phyloP scores from a whole-genome alignment of 2,113 vertebrate species.

The Macheiramphus alcinus region DNA sequence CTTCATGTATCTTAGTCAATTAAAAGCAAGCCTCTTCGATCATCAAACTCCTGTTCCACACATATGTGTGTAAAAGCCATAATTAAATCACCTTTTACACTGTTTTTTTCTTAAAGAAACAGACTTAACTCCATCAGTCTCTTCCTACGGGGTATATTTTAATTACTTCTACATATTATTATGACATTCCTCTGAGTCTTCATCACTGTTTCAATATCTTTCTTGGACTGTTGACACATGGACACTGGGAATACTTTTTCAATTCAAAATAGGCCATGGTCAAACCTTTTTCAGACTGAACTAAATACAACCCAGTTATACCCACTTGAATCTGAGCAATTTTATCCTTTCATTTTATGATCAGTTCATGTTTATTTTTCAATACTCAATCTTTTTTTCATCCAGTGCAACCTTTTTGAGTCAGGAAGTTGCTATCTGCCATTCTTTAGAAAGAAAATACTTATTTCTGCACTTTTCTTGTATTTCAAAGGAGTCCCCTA shows the following conservation, averaged over 20 bases:
- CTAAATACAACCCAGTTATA: neutral
- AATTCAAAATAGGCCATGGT: neutral
- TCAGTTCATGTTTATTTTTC: neutral
- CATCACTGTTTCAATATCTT: neutral
- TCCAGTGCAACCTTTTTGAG: neutral
- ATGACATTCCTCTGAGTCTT: neutral
- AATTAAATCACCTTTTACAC: neutral
- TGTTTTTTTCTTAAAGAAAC: neutral
- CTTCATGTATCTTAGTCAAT: conserved; percentile 6
- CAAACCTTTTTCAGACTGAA: neutral
- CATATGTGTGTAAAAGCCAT: neutral
- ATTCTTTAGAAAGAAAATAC: neutral
- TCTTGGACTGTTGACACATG: neutral
- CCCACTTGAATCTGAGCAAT: neutral
- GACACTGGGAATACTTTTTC: neutral
- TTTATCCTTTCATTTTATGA: neutral
- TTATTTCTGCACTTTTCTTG: neutral
- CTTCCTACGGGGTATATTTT: neutral
- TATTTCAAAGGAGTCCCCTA: neutral
- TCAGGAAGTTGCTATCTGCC: neutral
- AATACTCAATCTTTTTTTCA: neutral
- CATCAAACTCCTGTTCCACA: neutral
- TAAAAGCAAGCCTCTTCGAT: neutral
- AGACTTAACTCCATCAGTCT: neutral
- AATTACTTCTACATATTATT: neutral